phyloP scores from a whole-genome alignment of 92 coral and sea anemone genomes.

The Galaxea fascicularis region DNA sequence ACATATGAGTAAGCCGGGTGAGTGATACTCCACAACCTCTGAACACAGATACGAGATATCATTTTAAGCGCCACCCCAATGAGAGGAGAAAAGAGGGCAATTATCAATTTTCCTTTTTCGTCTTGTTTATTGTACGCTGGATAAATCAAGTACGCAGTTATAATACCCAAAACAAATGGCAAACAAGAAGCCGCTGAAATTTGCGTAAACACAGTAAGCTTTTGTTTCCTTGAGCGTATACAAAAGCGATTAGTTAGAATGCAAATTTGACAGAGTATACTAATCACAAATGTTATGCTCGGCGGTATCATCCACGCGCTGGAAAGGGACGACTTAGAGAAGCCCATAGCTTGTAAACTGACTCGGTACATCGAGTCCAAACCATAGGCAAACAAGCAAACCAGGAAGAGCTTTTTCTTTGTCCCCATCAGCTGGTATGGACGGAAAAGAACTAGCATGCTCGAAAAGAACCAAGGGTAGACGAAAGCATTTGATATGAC shows the following conservation, averaged over 20 bases:
- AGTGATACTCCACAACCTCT: slow-evolving; percentile 1
- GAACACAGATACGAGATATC: slow-evolving; percentile 8
- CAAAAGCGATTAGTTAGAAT: not conserved
- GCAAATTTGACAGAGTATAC: not conserved
- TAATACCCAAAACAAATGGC: not conserved
- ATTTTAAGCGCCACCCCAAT: not conserved
- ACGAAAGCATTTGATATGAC: not conserved
- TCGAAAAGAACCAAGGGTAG: not conserved
- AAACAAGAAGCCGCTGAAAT: not conserved
- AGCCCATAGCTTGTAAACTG: not conserved
- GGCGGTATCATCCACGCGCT: not conserved
- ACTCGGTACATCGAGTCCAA: not conserved
- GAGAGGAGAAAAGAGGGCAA: slow-evolving; percentile 23
- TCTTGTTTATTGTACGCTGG: not conserved
- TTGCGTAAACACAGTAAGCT: not conserved
- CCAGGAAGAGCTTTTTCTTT: slow-evolving; percentile 5
- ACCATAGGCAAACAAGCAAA: not conserved
- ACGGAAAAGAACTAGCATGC: not conserved
- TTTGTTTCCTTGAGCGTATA: not conserved
- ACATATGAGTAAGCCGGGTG: slow-evolving; percentile 11
- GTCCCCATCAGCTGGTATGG: slow-evolving; percentile 8
- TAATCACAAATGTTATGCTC: not conserved
- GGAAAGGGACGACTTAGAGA: not conserved
- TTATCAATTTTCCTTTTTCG: slow-evolving; percentile 13
- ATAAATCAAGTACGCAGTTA: not conserved